Conservation (phyloP, 2,113 vertebrate genomes). For the Patagioenas fasciata region DNA sequence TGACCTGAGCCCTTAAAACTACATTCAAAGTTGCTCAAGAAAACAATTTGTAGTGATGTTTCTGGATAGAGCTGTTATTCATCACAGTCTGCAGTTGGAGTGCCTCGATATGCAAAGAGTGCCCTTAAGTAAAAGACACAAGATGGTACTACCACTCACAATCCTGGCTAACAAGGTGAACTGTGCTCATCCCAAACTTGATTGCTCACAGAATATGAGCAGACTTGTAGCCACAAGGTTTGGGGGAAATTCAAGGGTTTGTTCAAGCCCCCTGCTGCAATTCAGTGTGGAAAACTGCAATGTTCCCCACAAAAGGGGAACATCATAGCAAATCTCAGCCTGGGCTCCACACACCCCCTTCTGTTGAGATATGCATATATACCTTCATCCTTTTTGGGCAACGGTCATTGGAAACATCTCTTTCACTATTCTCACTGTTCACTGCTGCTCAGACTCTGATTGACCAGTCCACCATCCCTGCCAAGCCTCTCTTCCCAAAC, state of each 20-base stretch:
- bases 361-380: not conserved
- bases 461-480: not conserved
- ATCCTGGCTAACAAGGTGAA: not conserved
- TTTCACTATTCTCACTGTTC: not conserved
- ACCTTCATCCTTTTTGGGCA: not conserved
- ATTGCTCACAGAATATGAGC: not conserved
- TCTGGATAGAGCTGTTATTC: not conserved
- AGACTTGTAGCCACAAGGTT: not conserved
- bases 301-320: not conserved
- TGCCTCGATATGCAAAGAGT: not conserved
- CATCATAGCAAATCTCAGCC: not conserved
- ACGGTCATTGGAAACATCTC: fast-evolving
- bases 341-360: no score
- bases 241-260: not conserved
- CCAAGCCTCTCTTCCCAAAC: not conserved
- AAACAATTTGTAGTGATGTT: not conserved
- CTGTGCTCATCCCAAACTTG: not conserved
- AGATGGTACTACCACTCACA: not conserved
- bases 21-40: not conserved
- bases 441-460: not conserved
- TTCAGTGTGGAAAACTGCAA: not conserved
- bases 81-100: not conserved
- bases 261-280: not conserved
- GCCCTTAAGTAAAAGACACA: not conserved
- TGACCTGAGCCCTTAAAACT: not conserved